Evolutionary conservation across 37 sponge, comb jelly and placozoan species (phyloP), one percentile per base, ranked within the genome.

Genomic region (Oscarella lobularis): DNA sequence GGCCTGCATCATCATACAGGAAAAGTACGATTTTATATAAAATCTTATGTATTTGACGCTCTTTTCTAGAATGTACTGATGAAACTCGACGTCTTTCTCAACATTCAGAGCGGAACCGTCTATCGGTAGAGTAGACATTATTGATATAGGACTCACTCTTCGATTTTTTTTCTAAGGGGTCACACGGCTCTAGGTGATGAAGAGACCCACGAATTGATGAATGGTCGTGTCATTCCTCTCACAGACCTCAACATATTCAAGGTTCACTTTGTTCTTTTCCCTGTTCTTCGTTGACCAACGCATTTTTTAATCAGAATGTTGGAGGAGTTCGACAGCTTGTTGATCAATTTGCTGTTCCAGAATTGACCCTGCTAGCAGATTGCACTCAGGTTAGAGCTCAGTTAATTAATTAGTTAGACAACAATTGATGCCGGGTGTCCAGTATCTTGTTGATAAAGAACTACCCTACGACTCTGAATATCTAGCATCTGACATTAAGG

Each of bases 1-100:
- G 99, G 99, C 2, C 76, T 94, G 3, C 99, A 98, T 68, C 89
- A 84, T 80, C 95, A 98, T 75, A 78, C 74, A 3, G 66, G 20
- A 20, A 48, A 48, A 20, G 60, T 48, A 48, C 60, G 14, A 48
- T 9, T 48, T 48, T 9, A 48, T 48, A 48, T 48, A 48, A 48
- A 48, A 48, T 48, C 14, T 48, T 48, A 48, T 27, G 60, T 48
- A 1, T 35, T 3, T 9, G 14, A 29, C 31, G 31, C 6, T 36
- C 31, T n/a, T 77, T 6, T 77, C 35, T 40, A 89, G 86, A 90
- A 90, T 33, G 39, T 84, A 2, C 72, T 91, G 41, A 85, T 95
- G 93, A 95, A 95, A 71, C 77, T 95, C 32, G 96, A 95, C 76
- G 83, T 82, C 1, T 82, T 87, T 39, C 88, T 85, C 67, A 87